Conservation (phyloP, 2,797 vertebrate genomes). For the Myotis daubentonii region DNA sequence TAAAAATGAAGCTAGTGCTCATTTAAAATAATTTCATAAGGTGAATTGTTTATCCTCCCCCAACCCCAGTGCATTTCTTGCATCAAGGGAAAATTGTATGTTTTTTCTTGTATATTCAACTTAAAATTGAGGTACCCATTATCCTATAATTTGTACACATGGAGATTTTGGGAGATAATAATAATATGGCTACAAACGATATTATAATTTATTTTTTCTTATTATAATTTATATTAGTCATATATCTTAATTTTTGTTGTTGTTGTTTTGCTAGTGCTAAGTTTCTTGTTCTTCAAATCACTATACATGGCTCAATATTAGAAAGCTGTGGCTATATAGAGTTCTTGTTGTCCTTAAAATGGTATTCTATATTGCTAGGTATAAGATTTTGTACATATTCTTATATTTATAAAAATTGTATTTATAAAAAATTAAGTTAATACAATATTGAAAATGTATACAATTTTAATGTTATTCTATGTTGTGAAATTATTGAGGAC, state of each 20-base stretch:
- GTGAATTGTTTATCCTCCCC: neutral
- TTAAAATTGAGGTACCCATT: conserved; percentile 6
- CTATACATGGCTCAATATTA: neutral
- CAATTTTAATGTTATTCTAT: neutral
- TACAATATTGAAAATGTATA: neutral
- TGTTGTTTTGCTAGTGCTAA: neutral
- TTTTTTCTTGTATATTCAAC: neutral
- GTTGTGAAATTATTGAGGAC: neutral
- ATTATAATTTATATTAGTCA: neutral
- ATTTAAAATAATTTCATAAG: conserved; percentile 48
- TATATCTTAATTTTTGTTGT: neutral
- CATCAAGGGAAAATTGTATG: neutral
- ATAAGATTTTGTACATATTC: neutral
- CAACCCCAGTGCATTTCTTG: neutral
- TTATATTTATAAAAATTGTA: neutral
- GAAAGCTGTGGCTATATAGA: neutral
- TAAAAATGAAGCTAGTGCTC: neutral
- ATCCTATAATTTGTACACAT: neutral
- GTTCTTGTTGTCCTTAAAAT: neutral
- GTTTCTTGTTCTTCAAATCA: neutral
- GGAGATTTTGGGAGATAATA: neutral
- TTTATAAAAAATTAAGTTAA: conserved; percentile 25
- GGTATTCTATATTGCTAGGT: neutral
- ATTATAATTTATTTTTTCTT: neutral
- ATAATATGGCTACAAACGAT: neutral